Conservation (phyloP, 2,113 vertebrate genomes). For the Dicrurus megarhynchus region DNA sequence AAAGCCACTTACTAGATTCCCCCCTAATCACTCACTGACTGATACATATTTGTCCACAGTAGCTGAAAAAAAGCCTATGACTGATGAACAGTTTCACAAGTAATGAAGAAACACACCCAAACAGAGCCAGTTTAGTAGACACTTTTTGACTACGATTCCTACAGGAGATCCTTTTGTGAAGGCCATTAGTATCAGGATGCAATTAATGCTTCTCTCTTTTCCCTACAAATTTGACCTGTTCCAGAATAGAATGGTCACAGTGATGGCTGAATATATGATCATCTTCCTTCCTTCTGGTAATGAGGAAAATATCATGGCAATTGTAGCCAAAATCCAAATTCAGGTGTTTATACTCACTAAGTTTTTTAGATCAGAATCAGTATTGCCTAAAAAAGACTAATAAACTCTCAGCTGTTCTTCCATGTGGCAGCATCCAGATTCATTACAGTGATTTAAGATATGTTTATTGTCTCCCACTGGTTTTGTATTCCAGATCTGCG, state of each 20-base stretch:
- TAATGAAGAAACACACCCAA: not conserved
- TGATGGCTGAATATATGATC: not conserved
- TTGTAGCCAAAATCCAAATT: not conserved
- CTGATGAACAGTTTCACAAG: not conserved
- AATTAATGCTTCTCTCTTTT: not conserved
- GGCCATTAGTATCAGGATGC: not conserved
- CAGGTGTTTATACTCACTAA: fast-evolving
- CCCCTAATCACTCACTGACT: not conserved
- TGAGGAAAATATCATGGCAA: not conserved
- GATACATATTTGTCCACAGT: not conserved
- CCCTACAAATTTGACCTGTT: not conserved
- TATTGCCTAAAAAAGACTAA: not conserved
- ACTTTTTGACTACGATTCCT: not conserved
- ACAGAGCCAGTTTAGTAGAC: not conserved
- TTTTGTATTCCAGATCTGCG: not conserved
- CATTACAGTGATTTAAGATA: not conserved
- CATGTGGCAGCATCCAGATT: not conserved
- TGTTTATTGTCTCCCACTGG: not conserved
- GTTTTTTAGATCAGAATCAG: not conserved
- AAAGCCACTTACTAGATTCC: not conserved
- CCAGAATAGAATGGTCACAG: not conserved
- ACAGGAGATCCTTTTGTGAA: not conserved
- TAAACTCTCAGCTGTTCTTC: not conserved
- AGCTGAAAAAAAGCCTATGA: not conserved
- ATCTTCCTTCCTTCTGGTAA: not conserved